Percentiles rank a stretch among this genome's conserved stretches.
Evolutionary conservation across 2,797 vertebrate species (phyloP).

Genomic region (Chiroxiphia lanceolata): DNA sequence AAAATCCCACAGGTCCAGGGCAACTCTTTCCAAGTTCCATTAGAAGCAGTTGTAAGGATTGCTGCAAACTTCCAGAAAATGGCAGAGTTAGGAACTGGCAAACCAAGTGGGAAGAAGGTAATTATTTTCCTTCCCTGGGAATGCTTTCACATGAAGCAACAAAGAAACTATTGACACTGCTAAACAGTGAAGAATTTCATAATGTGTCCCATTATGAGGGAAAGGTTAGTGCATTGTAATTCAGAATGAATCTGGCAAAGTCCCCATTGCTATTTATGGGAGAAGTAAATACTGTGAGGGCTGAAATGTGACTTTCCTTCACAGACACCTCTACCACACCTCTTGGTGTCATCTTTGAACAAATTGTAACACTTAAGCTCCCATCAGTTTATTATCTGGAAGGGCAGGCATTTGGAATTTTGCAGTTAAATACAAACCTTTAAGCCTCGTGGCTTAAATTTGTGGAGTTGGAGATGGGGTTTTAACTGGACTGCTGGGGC

Average conservation of each 20-base stretch:
- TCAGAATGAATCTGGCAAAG: background rate
- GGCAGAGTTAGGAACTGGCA: background rate
- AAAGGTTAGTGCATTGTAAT: background rate
- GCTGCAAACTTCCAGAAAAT: background rate
- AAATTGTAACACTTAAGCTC: background rate
- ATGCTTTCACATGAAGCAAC: background rate
- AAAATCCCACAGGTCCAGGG: background rate
- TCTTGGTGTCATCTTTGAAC: background rate
- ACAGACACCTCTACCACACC: background rate
- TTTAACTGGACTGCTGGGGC: background rate
- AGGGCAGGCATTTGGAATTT: background rate
- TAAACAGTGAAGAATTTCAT: background rate
- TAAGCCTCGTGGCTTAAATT: background rate
- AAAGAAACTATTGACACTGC: conserved; percentile 28
- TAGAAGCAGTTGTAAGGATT: background rate
- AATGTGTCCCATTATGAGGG: background rate
- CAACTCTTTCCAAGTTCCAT: background rate
- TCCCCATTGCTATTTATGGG: background rate
- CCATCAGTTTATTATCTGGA: background rate
- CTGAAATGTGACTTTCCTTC: background rate
- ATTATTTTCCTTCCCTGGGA: background rate
- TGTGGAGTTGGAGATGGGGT: background rate
- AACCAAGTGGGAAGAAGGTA: background rate
- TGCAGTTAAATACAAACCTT: background rate
- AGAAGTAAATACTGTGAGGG: background rate